Evolutionary conservation across 2,888 invertebrate genomes (phyloP).

Genomic region (Tenthredo mesomela): DNA sequence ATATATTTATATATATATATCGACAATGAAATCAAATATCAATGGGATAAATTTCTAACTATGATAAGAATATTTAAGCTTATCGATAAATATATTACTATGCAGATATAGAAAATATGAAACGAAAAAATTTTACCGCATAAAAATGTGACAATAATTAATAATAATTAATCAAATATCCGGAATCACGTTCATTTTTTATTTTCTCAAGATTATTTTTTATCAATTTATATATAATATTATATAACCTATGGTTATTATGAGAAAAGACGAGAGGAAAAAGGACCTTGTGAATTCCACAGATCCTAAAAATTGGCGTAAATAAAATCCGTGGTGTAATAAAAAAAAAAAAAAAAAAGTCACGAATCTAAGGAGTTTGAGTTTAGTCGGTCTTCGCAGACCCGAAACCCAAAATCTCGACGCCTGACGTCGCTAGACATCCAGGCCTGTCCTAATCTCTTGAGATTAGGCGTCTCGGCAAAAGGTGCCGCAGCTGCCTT

Average conservation of each 20-base stretch:
- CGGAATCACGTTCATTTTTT: too few species aligned
- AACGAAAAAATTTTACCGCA: neutral
- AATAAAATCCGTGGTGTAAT: neutral
- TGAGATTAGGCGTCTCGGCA: neutral
- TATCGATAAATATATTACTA: neutral
- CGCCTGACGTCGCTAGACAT: neutral
- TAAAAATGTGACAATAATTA: neutral
- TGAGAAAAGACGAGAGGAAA: neutral
- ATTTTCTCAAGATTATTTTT: too few species aligned
- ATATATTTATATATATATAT: too few species aligned
- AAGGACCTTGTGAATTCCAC: neutral
- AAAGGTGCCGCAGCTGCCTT: neutral
- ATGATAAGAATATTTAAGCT: neutral
- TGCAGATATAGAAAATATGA: neutral
- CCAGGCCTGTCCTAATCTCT: conserved; percentile 18
- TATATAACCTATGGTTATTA: too few species aligned
- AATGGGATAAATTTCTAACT: neutral
- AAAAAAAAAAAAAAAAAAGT: neutral
- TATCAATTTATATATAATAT: neutral
- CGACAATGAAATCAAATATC: neutral
- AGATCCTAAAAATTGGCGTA: neutral
- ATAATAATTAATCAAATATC: neutral
- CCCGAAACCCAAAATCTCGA: neutral
- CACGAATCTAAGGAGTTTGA: neutral
- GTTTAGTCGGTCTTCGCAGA: neutral